A percentile compares a stretch with the other conserved stretches of the same genome.
Conservation (phyloP, 2,797 vertebrate species). For the Enteromius thamalakanensis region DNA sequence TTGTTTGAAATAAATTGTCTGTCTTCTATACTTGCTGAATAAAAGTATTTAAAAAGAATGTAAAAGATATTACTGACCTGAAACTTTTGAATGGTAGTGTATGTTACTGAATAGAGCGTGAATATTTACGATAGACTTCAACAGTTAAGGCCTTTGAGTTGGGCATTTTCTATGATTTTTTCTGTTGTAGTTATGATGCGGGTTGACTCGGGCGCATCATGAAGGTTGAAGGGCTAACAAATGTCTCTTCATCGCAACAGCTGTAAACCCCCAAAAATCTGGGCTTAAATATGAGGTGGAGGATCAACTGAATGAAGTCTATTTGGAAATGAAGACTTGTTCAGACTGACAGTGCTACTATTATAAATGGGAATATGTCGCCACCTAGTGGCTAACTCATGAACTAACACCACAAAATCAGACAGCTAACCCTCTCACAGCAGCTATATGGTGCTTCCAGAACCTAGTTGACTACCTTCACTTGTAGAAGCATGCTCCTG, state of each 20-base stretch:
- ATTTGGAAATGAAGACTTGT: not conserved
- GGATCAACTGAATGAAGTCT: conserved; percentile 33
- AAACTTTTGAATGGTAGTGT: not conserved
- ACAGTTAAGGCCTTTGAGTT: conserved; percentile 43
- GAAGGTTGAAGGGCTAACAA: conserved; percentile 1
- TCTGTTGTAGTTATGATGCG: conserved; percentile 47
- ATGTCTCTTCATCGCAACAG: conserved; percentile 20
- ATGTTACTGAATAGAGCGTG: not conserved
- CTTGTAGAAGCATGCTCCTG: conserved; percentile 49
- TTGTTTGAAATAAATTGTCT: not conserved
- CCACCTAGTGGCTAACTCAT: conserved; percentile 71
- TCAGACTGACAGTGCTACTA: not conserved
- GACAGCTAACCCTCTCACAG: conserved; percentile 32
- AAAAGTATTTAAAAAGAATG: not conserved
- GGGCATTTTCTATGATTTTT: conserved; percentile 43
- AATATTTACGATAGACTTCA: not conserved
- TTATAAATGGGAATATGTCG: conserved; percentile 39
- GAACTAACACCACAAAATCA: conserved; percentile 52
- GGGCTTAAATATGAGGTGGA: conserved; percentile 15
- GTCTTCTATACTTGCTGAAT: not conserved
- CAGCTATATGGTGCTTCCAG: conserved; percentile 13
- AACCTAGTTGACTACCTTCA: conserved; percentile 38
- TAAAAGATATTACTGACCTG: not conserved
- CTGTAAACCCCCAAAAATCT: not conserved
- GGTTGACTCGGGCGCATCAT: conserved; percentile 32